phyloP scores from a whole-genome alignment of 2,797 vertebrate species.

The Acrossocheilus wenchowensis region DNA sequence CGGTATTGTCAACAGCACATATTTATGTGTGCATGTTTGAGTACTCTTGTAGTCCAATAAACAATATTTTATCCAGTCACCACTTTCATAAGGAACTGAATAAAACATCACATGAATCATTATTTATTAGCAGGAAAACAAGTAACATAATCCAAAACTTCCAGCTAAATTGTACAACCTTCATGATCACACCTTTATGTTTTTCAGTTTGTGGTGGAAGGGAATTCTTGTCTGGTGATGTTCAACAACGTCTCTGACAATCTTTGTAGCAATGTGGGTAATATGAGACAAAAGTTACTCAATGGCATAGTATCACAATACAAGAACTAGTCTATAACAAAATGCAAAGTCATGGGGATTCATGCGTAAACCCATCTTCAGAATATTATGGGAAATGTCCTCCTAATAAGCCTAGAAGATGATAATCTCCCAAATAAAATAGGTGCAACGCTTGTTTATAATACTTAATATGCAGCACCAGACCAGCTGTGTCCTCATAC shows the following conservation, averaged over 20 bases:
- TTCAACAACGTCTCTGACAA: constrained; percentile 16
- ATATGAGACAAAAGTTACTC: constrained; percentile 39
- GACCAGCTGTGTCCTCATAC: constrained; percentile 43
- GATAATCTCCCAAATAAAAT: constrained; percentile 72
- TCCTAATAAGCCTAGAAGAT: constrained; percentile 71
- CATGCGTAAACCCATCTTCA: constrained; percentile 45
- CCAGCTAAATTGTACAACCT: constrained; percentile 32
- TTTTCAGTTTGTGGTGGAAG: constrained; percentile 53
- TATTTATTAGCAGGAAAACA: constrained; percentile 37
- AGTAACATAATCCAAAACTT: constrained; percentile 43
- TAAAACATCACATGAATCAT: constrained; percentile 40
- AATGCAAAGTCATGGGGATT: constrained; percentile 32
- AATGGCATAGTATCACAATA: constrained; percentile 23
- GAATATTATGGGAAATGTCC: constrained; percentile 53
- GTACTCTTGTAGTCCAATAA: background rate
- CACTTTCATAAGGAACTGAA: constrained; percentile 38
- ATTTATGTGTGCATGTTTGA: constrained; percentile 7
- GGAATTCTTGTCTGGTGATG: constrained; percentile 52
- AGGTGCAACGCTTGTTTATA: constrained; percentile 49
- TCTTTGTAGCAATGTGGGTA: constrained; percentile 20
- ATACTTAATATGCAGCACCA: constrained; percentile 46
- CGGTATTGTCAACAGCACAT: background rate
- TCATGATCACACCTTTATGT: constrained; percentile 48
- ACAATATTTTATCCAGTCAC: constrained; percentile 21
- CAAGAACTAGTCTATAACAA: constrained; percentile 20